Evolutionary conservation across 1,140 invertebrate genomes (phyloP), one percentile per base, ranked within the genome.

Genomic region (Drosophila micromelanica): DNA sequence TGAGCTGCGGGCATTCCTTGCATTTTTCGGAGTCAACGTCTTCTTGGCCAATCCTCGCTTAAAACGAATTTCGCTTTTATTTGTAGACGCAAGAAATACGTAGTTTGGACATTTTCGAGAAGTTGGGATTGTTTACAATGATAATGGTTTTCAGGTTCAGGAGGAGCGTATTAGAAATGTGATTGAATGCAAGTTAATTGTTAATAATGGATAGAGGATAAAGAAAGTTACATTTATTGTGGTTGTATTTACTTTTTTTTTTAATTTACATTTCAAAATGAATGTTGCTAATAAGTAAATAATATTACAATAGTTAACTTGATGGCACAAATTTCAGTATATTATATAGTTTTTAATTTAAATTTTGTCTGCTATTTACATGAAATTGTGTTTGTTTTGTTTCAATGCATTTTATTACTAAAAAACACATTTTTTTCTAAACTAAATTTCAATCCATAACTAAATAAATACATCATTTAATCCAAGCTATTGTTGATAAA

Each of bases 371-470:
- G 38, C 38, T 43, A 67, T 40, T 42, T 48, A 27, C 42, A 64
- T 5, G 23, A 54, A 86, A 86, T 81, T 81, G 81, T 86, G 81
- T 86, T 86, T 85, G 81, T 80, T 86, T 86, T 79, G 37, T 51
- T 76, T 76, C 27, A 73, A 80, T 78, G 78, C 67, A 67, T 45
- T 57, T 48, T 9, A 13, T 32, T 61, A 51, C 55, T 48, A 56
- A 32, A 43, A 55, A 56, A 61, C 23, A 45, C 20, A 30, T n/a
- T n/a, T 27, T 30, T 49, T 32, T 30, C 45, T 27, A 48, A 48
- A 40, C 23, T 51, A 12, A 51, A 51, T 32, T 52, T 17, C 30
- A 52, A 35, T 35, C 11, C 15, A 37, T 37, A 15, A 37, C 51
- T 54, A 35, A 54, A 54, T 20, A 54, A 54, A 17, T 54, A 15